Evolutionary conservation across 1,140 invertebrate species (phyloP), one percentile per base, ranked within the genome.

Genomic region (Globodera ellingtonae): DNA sequence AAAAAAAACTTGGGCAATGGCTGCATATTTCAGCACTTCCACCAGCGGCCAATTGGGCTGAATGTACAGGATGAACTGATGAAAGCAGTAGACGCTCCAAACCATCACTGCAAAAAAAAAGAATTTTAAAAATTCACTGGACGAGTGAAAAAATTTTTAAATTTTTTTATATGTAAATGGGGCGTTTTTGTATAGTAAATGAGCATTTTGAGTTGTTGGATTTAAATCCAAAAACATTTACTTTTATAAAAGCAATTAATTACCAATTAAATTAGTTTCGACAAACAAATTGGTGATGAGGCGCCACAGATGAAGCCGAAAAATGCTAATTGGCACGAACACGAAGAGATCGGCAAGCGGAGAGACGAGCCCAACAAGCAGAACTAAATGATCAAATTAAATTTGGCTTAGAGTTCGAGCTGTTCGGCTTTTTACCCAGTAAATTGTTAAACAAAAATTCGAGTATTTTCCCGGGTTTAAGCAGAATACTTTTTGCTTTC

Each of bases 1-100:
- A 9, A 50, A 10, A 79, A 44, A 52, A 84, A 83, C 84, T 67
- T 84, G 83, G 21, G 73, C 71, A 70, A 84, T 84, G 1, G 75
- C 6, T 46, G 65, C 66, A 65, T 76, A 84, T 79, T 86, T 89
- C 21, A 87, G 9, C 46, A 88, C n/a, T 81, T 86, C 85, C 62
- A 48, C 24, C 13, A 86, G 13, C 44, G 80, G 82, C 84, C 84
- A 88, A 70, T 84, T 77, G 4, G 86, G 84, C 56, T 79, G 69
- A 70, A 88, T 88, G 24, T 89, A 56, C 8, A 79, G 18, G 56
- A 79, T 73, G 21, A 86, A 72, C 44, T 86, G 86, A 69, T 86
- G 75, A 24, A 88, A 67, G 9, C 78, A 46, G 21, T 81, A n/a
- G 2, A 88, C 35, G 24, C 80, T 83, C 86, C 86, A 89, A 0